Conservation (phyloP, 2,888 invertebrate genomes). For the Metopia argyrocephala region DNA sequence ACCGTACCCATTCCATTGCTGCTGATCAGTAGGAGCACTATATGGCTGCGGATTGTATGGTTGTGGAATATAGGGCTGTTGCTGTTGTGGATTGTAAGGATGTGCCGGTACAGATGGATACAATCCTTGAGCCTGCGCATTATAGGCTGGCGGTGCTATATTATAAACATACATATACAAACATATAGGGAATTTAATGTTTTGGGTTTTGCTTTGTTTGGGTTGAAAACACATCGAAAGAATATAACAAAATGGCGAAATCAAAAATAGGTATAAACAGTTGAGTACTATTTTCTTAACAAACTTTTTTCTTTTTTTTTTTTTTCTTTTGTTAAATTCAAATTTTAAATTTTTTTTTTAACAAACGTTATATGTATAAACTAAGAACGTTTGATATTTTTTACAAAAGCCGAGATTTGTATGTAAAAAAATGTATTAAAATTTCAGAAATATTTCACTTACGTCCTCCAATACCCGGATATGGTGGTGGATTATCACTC, state of each 20-base stretch:
- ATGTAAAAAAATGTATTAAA: not conserved
- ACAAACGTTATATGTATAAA: too few relatives aligned
- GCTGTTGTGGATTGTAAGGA: conserved; percentile 57
- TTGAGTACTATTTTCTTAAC: too few relatives aligned
- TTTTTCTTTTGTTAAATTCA: too few relatives aligned
- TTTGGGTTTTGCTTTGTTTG: not conserved
- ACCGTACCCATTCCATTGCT: conserved; percentile 58
- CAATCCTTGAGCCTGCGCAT: conserved; percentile 53
- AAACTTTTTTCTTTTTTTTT: too few relatives aligned
- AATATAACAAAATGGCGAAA: too few relatives aligned
- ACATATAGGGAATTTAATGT: too few relatives aligned
- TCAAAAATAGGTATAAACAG: too few relatives aligned
- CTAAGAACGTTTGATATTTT: too few relatives aligned
- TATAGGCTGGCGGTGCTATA: conserved; percentile 68
- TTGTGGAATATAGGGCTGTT: conserved; percentile 41
- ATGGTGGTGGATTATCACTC: conserved; percentile 95
- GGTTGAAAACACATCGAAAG: too few relatives aligned
- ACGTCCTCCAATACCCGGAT: conserved; percentile 89
- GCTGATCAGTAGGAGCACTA: conserved; percentile 64
- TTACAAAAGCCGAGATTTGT: conserved; percentile 76
- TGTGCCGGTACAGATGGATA: conserved; percentile 59
- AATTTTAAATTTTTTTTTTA: too few relatives aligned
- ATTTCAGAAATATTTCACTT: conserved; percentile 67
- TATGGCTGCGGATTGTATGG: conserved; percentile 47
- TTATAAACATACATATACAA: conserved; percentile 44